Evolutionary conservation across 2,888 invertebrate species (phyloP).

Genomic region (Ashinkailepas kermadecensis): DNA sequence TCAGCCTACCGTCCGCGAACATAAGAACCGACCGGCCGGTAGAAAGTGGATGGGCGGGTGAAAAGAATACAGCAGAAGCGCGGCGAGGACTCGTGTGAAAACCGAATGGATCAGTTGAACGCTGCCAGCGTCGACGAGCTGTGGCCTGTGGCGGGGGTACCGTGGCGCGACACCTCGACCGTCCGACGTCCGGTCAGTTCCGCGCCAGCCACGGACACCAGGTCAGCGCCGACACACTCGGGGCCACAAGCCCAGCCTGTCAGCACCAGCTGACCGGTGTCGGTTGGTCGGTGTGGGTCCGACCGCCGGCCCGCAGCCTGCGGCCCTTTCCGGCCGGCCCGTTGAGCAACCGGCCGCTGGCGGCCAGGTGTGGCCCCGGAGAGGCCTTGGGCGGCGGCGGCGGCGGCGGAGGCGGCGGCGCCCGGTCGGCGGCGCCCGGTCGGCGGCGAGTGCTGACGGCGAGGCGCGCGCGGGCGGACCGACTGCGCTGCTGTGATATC

Average conservation of each 20-base stretch:
- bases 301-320: not conserved
- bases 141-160: not conserved
- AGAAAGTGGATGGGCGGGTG: not conserved
- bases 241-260: too few relatives aligned
- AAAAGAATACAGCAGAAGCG: not conserved
- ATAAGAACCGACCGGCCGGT: not conserved
- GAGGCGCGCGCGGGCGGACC: not conserved
- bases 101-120: not conserved
- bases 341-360: not conserved
- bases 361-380: slow-evolving; percentile 6
- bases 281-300: not conserved
- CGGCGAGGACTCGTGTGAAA: not conserved
- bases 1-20: not conserved
- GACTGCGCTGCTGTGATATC: not conserved
- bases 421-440: too few relatives aligned
- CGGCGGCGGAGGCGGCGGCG: not conserved
- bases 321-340: not conserved
- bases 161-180: not conserved
- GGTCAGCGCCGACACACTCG: not conserved
- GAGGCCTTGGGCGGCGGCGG: slow-evolving; percentile 1
- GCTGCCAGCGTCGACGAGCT: not conserved
- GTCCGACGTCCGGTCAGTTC: not conserved
- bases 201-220: not conserved
- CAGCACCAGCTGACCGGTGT: not conserved
- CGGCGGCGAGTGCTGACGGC: not conserved